A percentile compares a stretch with the other conserved stretches of the same genome.
Conservation (phyloP, 2,113 vertebrate species). For the Entomyzon cyanotis region DNA sequence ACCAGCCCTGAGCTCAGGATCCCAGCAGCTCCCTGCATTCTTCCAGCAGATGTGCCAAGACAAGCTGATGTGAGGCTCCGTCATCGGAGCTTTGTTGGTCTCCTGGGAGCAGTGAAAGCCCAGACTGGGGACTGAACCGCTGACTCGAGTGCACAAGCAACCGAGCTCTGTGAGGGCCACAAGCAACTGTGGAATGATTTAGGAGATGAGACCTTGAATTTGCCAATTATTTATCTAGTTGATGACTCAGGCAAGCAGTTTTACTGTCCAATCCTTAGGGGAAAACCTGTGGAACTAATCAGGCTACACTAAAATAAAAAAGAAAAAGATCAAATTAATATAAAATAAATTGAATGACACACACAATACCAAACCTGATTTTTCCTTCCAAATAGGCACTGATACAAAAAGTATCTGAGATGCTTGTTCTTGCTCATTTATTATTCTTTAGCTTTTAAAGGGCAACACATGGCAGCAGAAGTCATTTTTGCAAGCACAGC, state of each 20-base stretch:
- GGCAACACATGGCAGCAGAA: neutral
- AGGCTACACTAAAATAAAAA: neutral
- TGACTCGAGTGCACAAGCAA: neutral
- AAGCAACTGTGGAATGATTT: conserved; percentile 41
- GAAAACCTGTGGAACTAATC: conserved; percentile 56
- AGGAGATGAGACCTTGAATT: conserved; percentile 38
- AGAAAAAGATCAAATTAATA: neutral
- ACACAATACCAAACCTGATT: neutral
- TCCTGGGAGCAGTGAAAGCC: conserved; percentile 13
- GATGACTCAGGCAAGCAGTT: conserved; percentile 62
- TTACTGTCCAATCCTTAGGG: conserved; percentile 29
- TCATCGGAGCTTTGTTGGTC: neutral
- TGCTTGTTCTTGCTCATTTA: neutral
- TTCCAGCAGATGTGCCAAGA: conserved; percentile 47
- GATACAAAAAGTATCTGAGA: neutral
- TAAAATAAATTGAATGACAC: neutral
- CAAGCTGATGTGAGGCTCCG: neutral
- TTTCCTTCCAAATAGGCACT: neutral
- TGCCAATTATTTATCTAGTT: conserved; percentile 61
- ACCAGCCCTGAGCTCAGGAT: neutral
- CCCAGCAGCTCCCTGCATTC: neutral
- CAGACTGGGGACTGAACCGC: conserved; percentile 33
- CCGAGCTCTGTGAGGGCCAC: neutral
- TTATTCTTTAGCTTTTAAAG: conserved; percentile 5
- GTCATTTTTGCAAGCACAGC: conserved; percentile 11